phyloP scores from a whole-genome alignment of 2,888 invertebrate species.

The Ephialtes manifestator region DNA sequence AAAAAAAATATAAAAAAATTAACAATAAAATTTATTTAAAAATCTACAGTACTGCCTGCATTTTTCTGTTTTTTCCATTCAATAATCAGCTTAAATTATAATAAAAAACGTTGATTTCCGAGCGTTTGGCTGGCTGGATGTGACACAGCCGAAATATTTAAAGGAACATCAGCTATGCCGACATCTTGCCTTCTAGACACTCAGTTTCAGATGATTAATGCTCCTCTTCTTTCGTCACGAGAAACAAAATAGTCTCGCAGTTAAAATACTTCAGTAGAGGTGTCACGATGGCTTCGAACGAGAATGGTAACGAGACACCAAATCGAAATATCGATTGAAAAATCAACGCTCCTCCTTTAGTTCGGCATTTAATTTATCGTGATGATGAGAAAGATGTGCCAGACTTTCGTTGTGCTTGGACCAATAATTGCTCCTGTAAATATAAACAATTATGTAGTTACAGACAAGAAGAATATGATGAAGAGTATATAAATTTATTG shows the following conservation, averaged over 20 bases:
- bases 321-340: conserved; percentile 48
- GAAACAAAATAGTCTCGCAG: not conserved
- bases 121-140: conserved; percentile 91
- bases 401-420: not conserved
- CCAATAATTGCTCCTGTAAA: not conserved
- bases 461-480: not conserved
- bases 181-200: conserved; percentile 93
- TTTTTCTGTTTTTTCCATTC: too few relatives aligned
- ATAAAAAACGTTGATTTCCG: conserved; percentile 73
- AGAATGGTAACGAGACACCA: conserved; percentile 64
- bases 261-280: conserved; percentile 28
- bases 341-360: not conserved
- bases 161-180: conserved; percentile 93
- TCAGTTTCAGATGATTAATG: conserved; percentile 72
- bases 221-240: not conserved
- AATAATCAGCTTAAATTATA: not conserved
- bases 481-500: not conserved
- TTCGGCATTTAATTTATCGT: not conserved
- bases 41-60: not conserved
- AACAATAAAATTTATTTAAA: too few relatives aligned
- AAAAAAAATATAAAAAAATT: too few relatives aligned
- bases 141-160: conserved; percentile 92
- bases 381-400: not conserved
- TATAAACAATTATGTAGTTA: not conserved
- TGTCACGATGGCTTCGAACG: conserved; percentile 21